Conservation (phyloP, 1,140 invertebrate genomes). For the Mycetomoellerius zeteki region DNA sequence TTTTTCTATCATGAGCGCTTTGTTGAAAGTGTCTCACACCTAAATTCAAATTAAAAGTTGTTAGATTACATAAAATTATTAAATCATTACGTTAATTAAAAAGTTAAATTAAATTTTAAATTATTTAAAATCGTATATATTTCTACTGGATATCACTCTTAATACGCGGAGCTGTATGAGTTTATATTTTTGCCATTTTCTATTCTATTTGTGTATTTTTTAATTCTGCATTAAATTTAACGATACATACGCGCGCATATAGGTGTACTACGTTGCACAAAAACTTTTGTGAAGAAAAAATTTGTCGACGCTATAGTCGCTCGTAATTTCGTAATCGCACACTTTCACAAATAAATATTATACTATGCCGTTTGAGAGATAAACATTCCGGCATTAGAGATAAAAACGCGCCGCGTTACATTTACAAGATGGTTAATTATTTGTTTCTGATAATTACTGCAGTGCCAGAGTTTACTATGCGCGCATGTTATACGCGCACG, state of each 20-base stretch:
- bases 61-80: background rate
- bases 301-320: constrained; percentile 24
- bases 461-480: constrained; percentile 52
- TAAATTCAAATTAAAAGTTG: background rate
- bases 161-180: background rate
- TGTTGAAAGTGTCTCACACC: background rate
- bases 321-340: constrained; percentile 40
- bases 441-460: constrained; percentile 60
- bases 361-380: constrained; percentile 1
- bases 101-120: background rate
- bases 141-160: background rate
- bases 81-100: constrained; percentile 21
- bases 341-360: constrained; percentile 59
- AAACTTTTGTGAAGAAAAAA: constrained; percentile 34
- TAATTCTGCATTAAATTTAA: constrained; percentile 29
- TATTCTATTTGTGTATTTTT: constrained; percentile 24
- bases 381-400: constrained; percentile 14
- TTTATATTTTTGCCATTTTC: constrained; percentile 11
- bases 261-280: background rate
- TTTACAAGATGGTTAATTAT: constrained; percentile 36
- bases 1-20: background rate
- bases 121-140: constrained; percentile 7
- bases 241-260: background rate
- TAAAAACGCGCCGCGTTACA: background rate
- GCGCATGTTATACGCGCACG: background rate